phyloP scores from a whole-genome alignment of 2,888 invertebrate genomes.

The Tipula vernalis region DNA sequence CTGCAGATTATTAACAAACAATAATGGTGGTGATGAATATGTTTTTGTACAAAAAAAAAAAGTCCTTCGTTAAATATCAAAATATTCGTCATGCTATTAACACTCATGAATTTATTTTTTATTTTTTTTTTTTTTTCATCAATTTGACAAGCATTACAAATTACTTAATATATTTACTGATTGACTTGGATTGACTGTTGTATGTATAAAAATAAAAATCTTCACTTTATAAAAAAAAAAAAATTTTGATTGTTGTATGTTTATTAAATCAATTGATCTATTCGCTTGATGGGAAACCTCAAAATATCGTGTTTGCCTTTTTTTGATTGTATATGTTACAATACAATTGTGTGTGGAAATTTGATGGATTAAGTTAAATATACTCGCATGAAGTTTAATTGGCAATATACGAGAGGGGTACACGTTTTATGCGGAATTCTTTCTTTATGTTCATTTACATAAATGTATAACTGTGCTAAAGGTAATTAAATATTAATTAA shows the following conservation, averaged over 20 bases:
- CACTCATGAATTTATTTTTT: background rate
- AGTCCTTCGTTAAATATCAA: conserved; percentile 4
- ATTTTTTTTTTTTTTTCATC: background rate
- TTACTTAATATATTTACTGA: background rate
- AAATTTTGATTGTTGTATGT: background rate
- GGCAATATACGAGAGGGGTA: background rate
- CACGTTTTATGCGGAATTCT: background rate
- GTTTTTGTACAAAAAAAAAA: background rate
- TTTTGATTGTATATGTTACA: background rate
- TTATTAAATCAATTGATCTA: background rate
- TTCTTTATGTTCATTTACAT: background rate
- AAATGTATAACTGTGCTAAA: background rate
- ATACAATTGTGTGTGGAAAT: background rate
- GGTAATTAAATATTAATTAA: background rate
- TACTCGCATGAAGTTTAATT: background rate
- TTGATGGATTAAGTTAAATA: background rate
- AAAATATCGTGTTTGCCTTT: background rate
- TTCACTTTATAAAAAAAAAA: background rate
- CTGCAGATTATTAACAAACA: background rate
- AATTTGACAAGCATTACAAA: background rate
- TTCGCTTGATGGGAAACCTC: background rate
- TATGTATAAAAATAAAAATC: background rate
- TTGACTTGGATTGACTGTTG: background rate
- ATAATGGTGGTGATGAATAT: background rate
- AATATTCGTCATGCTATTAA: background rate